Percentiles rank a stretch among this genome's conserved stretches.
Conservation (phyloP, 2,888 invertebrate genomes). For the Monopis laevigella region DNA sequence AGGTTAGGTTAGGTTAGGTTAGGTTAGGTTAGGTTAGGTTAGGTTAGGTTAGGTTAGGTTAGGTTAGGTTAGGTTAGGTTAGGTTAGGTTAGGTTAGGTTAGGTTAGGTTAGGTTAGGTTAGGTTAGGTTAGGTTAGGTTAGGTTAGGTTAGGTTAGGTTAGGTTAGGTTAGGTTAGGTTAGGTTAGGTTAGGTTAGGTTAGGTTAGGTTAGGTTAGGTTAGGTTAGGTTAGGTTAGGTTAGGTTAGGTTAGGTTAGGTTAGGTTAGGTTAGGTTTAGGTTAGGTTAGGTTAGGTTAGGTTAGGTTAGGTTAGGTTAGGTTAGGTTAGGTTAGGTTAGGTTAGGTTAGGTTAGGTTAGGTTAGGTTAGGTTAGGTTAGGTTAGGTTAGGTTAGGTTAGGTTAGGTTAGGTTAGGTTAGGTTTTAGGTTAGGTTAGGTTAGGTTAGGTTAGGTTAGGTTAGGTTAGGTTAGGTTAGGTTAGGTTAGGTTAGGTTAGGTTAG, state of each 20-base stretch:
- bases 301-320: conserved; percentile 15
- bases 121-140: conserved; percentile 14
- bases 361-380: conserved; percentile 15
- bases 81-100: conserved; percentile 16
- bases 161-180: conserved; percentile 15
- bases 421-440: conserved; percentile 13
- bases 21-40: conserved; percentile 14
- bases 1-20: conserved; percentile 13
- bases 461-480: conserved; percentile 14
- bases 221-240: conserved; percentile 14
- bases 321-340: conserved; percentile 15
- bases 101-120: conserved; percentile 12
- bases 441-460: conserved; percentile 15
- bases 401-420: conserved; percentile 13
- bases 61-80: conserved; percentile 16
- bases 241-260: conserved; percentile 15
- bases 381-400: conserved; percentile 15
- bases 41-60: conserved; percentile 16
- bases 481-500: conserved; percentile 11
- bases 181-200: conserved; percentile 18
- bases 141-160: conserved; percentile 13
- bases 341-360: conserved; percentile 15
- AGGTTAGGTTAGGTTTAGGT: conserved; percentile 15
- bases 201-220: conserved; percentile 17
- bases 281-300: conserved; percentile 12